Evolutionary conservation across 1,140 invertebrate genomes (phyloP).

Genomic region (Sycophila sp.): DNA sequence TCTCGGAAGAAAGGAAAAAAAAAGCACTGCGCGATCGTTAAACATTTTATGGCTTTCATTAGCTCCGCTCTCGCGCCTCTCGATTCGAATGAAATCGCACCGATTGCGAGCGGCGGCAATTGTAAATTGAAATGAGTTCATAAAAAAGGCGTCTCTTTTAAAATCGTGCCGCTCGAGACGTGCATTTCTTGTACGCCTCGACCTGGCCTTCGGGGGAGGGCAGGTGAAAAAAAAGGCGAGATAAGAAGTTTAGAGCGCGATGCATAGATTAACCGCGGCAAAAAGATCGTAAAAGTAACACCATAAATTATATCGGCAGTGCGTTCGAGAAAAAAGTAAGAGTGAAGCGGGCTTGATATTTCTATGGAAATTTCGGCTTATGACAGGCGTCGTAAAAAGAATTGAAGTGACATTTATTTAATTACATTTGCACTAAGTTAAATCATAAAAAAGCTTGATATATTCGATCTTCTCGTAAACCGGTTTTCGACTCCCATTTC

Average conservation of each 20-base stretch:
- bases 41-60: constrained; percentile 19
- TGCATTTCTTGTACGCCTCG: not conserved
- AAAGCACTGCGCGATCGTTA: constrained; percentile 6
- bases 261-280: constrained; percentile 30
- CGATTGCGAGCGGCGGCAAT: not conserved
- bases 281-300: constrained; percentile 59
- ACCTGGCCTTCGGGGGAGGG: not conserved
- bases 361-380: constrained; percentile 43
- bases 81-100: too few species aligned
- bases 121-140: constrained; percentile 10
- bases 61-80: not conserved
- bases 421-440: constrained; percentile 32
- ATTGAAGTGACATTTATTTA: constrained; percentile 48
- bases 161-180: too few species aligned
- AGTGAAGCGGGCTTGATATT: constrained; percentile 40
- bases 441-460: constrained; percentile 35
- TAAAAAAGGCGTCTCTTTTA: not conserved
- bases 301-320: constrained; percentile 53
- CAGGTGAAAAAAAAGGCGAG: constrained; percentile 1
- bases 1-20: constrained; percentile 6
- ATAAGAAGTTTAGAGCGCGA: constrained; percentile 16
- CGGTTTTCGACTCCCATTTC: constrained; percentile 11
- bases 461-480: constrained; percentile 22
- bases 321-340: constrained; percentile 44
- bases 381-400: constrained; percentile 54